Base-by-base conservation (phyloP, 2,113 vertebrate species). In the Todiramphus chloris region DNA sequence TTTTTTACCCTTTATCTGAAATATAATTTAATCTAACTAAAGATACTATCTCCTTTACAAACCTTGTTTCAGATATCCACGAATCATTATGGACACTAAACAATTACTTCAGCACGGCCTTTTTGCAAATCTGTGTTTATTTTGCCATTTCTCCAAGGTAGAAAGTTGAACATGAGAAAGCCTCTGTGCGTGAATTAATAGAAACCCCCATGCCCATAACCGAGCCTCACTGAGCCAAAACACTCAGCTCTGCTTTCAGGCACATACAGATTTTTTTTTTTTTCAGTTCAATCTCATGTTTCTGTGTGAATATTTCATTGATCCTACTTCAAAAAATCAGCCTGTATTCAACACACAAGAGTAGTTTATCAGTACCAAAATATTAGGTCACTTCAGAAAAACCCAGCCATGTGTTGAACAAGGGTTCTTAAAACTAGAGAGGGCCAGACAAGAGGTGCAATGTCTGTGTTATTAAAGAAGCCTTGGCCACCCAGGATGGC, bases 311-410 rank as follows among this genome's bases (percentile, higher is more conserved):
- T 76, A 53, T 66, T 87, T 78, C 51, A 60, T 43, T 73, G 59
- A 78, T 25, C 41, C 81, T 75, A 75, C 62, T 95, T 81, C 94
- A 87, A 90, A 94, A 80, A 53, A 79, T 83, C 75, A 80, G 51
- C 35, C 81, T 62, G 78, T 59, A 60, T 74, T 75, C 63, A 70
- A 56, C 48, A 77, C 89, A 68, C 50, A 72, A 85, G 85, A 86
- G 92, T 77, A 76, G 51, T 59, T 50, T 70, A 79, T 89, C 59
- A 75, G 63, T n/a, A 68, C 59, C 48, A 68, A 70, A 44, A 86
- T 43, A 78, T 25, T n/a, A 46, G 60, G 84, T 82, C 41, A 56
- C 81, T 87, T 80, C 8, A 96, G 67, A 94, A 77, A 79, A 37
- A 13, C 4, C 5, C 44, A 72, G 13, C 14, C 28, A 17, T 72